These are phyloP conservation scores for Periophthalmodon schlosseri DNA, from an alignment of 2,113 vertebrate genomes.

Conservation along the genomic window DNA sequence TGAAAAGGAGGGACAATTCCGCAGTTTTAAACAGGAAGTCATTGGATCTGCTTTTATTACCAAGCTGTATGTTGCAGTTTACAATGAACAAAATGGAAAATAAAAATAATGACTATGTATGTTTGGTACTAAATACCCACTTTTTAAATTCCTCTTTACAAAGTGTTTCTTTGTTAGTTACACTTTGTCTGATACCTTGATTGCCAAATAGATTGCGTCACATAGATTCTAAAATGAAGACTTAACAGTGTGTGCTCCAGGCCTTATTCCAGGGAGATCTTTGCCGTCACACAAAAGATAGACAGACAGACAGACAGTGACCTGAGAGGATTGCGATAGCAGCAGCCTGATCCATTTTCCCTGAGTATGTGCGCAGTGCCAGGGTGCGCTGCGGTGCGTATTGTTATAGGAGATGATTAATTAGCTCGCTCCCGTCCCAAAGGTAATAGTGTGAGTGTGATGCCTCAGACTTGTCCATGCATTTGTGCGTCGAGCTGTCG, in stretches of 20 bases:
- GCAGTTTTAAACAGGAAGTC: too few relatives aligned
- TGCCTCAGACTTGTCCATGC: slow-evolving; percentile 22
- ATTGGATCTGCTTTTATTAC: too few relatives aligned
- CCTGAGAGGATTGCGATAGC: background rate
- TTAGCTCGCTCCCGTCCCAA: slow-evolving; percentile 47
- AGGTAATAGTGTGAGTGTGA: slow-evolving; percentile 38
- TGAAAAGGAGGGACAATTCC: too few relatives aligned
- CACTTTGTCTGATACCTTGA: background rate
- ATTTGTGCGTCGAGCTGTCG: slow-evolving; percentile 40
- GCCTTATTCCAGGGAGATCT: slow-evolving; percentile 1
- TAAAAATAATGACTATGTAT: too few relatives aligned
- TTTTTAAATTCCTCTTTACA: too few relatives aligned
- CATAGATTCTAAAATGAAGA: background rate
- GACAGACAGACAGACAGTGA: background rate
- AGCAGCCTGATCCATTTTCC: slow-evolving; percentile 24
- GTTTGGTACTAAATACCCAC: too few relatives aligned
- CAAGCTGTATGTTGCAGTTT: too few relatives aligned
- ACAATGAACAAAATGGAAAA: too few relatives aligned
- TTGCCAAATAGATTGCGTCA: background rate
- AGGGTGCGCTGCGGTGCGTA: slow-evolving; percentile 26
- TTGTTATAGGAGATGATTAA: slow-evolving; percentile 54
- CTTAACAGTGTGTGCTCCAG: background rate
- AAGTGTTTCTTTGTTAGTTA: background rate
- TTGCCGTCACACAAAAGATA: background rate
- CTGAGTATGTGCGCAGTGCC: slow-evolving; percentile 19